Conservation (phyloP, 2,888 invertebrate genomes). For the Spodoptera exigua region DNA sequence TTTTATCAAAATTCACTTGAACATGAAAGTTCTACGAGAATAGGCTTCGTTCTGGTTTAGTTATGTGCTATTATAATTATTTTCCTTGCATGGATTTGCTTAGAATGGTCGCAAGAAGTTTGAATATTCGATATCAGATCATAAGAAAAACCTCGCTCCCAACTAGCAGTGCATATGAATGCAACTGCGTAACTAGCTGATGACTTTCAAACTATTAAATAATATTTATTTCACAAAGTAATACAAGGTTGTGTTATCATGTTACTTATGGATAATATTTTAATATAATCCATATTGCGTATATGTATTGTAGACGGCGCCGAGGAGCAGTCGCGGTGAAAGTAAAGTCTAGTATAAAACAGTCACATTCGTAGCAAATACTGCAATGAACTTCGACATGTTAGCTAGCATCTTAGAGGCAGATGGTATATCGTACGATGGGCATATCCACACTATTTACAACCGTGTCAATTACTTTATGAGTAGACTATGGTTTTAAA, state of each 20-base stretch:
- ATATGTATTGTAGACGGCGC: constrained; percentile 37
- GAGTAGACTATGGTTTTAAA: not conserved
- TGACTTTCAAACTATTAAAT: too few species aligned
- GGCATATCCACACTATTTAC: not conserved
- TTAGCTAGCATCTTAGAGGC: constrained; percentile 1
- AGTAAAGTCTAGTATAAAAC: constrained; percentile 41
- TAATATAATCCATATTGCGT: constrained; percentile 35
- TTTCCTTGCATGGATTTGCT: too few species aligned
- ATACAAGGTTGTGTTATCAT: constrained; percentile 28
- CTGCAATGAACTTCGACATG: constrained; percentile 3
- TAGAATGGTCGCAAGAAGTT: too few species aligned
- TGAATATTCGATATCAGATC: too few species aligned
- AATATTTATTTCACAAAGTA: constrained; percentile 13
- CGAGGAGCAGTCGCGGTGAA: constrained; percentile 40
- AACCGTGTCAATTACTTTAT: not conserved
- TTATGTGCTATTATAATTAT: too few species aligned
- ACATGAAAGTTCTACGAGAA: too few species aligned
- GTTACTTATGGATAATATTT: constrained; percentile 23
- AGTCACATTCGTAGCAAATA: constrained; percentile 38
- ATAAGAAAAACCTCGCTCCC: too few species aligned
- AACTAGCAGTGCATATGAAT: too few species aligned
- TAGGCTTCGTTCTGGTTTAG: too few species aligned
- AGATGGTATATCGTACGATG: too few species aligned
- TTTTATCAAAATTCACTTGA: too few species aligned
- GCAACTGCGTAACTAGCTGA: too few species aligned